Evolutionary conservation across 2,113 vertebrate species (phyloP).

Genomic region (Vombatus ursinus): DNA sequence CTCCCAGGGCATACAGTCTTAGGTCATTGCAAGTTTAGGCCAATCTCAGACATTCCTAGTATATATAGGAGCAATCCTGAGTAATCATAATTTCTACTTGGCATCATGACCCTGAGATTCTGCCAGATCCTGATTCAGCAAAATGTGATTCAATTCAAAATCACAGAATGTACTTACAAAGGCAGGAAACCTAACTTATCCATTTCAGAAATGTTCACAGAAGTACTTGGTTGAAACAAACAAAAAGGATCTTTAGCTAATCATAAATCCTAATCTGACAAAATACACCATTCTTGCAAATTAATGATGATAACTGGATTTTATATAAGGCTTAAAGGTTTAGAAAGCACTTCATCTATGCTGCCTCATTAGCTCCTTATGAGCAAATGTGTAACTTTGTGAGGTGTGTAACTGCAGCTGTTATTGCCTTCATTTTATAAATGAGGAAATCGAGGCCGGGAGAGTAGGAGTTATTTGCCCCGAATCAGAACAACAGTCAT

Average conservation of each 20-base stretch:
- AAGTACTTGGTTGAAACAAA: background rate
- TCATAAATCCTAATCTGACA: background rate
- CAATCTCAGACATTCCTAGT: background rate
- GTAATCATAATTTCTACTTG: background rate
- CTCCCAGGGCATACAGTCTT: background rate
- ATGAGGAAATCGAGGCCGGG: background rate
- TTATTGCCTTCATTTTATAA: background rate
- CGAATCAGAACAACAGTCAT: background rate
- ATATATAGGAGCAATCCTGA: background rate
- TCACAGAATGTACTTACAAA: background rate
- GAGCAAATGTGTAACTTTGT: background rate
- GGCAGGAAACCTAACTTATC: background rate
- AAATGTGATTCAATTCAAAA: background rate
- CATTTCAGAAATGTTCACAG: background rate
- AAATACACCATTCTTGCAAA: background rate
- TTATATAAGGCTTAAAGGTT: background rate
- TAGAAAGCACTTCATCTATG: background rate
- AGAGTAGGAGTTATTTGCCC: background rate
- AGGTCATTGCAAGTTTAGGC: background rate
- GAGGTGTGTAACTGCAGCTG: background rate
- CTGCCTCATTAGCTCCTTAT: background rate
- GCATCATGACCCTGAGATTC: background rate
- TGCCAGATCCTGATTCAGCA: background rate
- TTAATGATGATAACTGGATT: background rate
- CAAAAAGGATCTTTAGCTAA: background rate